Conservation (phyloP, 35 echinoderm and acorn worm species). For the Ophioderma brevispina region DNA sequence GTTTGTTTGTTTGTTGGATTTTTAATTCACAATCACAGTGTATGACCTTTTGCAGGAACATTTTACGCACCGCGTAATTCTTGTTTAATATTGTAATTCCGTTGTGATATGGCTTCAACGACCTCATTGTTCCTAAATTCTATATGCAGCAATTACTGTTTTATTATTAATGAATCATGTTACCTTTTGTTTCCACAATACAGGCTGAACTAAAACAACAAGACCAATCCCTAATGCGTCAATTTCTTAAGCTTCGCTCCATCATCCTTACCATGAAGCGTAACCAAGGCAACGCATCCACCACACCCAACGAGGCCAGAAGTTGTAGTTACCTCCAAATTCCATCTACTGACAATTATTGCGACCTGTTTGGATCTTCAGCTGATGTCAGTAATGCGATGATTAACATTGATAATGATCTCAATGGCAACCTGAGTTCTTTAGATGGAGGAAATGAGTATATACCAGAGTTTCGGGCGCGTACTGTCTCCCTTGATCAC, state of each 20-base stretch:
- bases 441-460: slow-evolving; percentile 28
- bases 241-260: slow-evolving; percentile 31
- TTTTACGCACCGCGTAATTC: too few relatives aligned
- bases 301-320: not conserved
- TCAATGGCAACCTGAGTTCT: not conserved
- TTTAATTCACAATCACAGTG: too few relatives aligned
- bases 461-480: slow-evolving; percentile 17
- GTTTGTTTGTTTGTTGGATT: too few relatives aligned
- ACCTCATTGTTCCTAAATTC: too few relatives aligned
- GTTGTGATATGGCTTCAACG: too few relatives aligned
- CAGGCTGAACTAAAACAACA: slow-evolving; percentile 31
- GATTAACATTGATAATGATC: not conserved
- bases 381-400: not conserved
- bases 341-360: not conserved
- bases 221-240: slow-evolving; percentile 38
- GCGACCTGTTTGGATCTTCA: not conserved
- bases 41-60: too few relatives aligned
- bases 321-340: not conserved
- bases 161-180: too few relatives aligned
- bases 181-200: too few relatives aligned
- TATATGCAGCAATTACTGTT: too few relatives aligned
- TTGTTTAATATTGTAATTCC: too few relatives aligned
- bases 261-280: slow-evolving; percentile 20
- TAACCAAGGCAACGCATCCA: not conserved
- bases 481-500: slow-evolving; percentile 4